Conservation (phyloP, 2,888 invertebrate genomes). For the Plusia festucae region DNA sequence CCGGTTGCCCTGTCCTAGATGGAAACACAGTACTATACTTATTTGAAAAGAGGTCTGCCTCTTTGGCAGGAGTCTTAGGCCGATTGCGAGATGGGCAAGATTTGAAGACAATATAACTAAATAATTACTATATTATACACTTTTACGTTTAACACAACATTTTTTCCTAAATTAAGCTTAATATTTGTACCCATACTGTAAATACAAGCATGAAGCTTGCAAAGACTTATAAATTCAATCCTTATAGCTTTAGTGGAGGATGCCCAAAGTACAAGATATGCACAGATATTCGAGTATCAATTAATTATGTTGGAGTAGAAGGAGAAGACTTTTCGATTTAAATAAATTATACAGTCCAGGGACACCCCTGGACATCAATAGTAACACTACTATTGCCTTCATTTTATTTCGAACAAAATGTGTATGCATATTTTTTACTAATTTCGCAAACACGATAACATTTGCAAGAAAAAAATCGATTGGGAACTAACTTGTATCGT, state of each 20-base stretch:
- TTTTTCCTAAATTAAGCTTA: background rate
- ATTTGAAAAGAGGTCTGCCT: background rate
- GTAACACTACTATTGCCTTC: too few relatives aligned
- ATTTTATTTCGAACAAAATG: too few relatives aligned
- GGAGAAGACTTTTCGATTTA: conserved; percentile 33
- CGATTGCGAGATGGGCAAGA: background rate
- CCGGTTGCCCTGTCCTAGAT: background rate
- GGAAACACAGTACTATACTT: background rate
- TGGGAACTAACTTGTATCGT: too few relatives aligned
- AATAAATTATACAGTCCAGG: conserved; percentile 44
- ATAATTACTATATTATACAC: background rate
- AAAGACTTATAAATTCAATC: conserved; percentile 59
- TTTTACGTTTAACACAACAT: background rate
- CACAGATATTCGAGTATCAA: conserved; percentile 57
- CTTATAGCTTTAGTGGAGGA: conserved; percentile 24
- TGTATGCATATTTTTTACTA: too few relatives aligned
- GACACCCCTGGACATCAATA: conserved; percentile 6
- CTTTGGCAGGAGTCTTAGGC: conserved; percentile 1
- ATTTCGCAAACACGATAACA: too few relatives aligned
- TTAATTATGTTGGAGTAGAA: conserved; percentile 31
- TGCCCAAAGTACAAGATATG: conserved; percentile 51
- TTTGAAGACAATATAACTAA: conserved; percentile 1
- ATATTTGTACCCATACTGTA: conserved; percentile 42
- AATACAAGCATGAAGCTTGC: conserved; percentile 56
- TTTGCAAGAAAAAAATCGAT: too few relatives aligned